Evolutionary conservation across 2,797 vertebrate genomes (phyloP), one percentile per base, ranked within the genome.

Genomic region (Danio kyathit): DNA sequence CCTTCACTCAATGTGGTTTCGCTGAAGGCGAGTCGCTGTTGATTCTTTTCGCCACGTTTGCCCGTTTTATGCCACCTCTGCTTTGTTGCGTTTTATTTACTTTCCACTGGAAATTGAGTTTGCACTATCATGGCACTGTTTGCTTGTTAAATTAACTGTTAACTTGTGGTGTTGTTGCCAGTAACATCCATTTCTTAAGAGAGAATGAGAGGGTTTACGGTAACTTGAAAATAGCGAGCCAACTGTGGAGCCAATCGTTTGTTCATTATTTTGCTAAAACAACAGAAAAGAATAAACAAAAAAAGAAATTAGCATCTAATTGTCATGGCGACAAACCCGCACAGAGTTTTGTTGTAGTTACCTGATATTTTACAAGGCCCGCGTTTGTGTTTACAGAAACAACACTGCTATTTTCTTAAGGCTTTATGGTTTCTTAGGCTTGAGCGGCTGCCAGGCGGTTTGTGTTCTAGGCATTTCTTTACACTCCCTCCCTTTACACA

Each of bases 321-420:
- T 87, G 89, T 89, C 89, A 88, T 88, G 82, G 90, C 88, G 88
- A 89, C 89, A n/a, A 43, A 84, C 86, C 70, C 86, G 86, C 86
- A 80, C 88, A 86, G 66, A 65, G 89, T 87, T 91, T 83, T 93
- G 92, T 93, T 94, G 90, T 94, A 91, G 93, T 93, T 91, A 93
- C 92, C 92, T 93, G 91, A 89, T 88, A 87, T 91, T 93, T 93
- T 91, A 93, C 75, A 56, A 82, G 89, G 66, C 88, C 79, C 86
- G 87, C 66, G 63, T 90, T 92, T 88, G 87, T 92, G 90, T 94
- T 93, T 91, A 91, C 86, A 88, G 90, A 92, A 93, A 93, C 90
- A 91, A 91, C 89, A 88, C 84, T 73, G 85, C 88, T 87, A 79
- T 92, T 89, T 90, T 89, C 87, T 86, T 80, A 60, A 76, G 82